These are phyloP conservation scores for Eristalinus aeneus DNA, from an alignment of 2,888 invertebrate species.

Conservation along the genomic window DNA sequence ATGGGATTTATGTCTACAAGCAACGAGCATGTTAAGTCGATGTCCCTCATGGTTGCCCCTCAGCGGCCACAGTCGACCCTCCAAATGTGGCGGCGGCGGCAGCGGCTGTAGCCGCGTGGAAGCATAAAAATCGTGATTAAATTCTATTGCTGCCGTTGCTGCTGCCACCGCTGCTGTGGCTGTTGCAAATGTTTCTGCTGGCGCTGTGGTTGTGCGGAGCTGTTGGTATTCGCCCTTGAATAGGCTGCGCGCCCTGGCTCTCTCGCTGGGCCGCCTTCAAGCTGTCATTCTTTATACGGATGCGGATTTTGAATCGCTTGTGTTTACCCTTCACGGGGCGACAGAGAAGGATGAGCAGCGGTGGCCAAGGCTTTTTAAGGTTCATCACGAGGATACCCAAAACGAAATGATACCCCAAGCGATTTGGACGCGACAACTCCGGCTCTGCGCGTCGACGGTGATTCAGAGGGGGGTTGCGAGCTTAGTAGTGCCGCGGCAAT, in stretches of 20 bases:
- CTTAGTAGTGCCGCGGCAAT: slow-evolving; percentile 36
- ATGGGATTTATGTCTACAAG: slow-evolving; percentile 71
- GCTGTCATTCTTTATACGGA: slow-evolving; percentile 64
- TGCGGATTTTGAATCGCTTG: slow-evolving; percentile 33
- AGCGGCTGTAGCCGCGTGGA: background rate
- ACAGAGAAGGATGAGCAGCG: slow-evolving; percentile 27
- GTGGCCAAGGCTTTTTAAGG: slow-evolving; percentile 64
- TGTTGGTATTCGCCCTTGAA: slow-evolving; percentile 52
- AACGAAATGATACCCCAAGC: slow-evolving; percentile 60
- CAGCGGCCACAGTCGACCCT: background rate
- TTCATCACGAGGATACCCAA: slow-evolving; percentile 68
- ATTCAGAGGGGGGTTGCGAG: slow-evolving; percentile 13
- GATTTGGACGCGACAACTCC: background rate
- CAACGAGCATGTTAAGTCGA: slow-evolving; percentile 61
- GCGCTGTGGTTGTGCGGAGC: background rate
- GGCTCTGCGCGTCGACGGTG: background rate
- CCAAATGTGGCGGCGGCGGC: background rate
- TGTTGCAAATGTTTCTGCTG: slow-evolving; percentile 43
- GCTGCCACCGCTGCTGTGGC: background rate
- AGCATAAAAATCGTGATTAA: slow-evolving; percentile 70
- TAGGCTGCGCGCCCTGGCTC: slow-evolving; percentile 15
- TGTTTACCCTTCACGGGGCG: background rate
- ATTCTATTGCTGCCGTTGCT: slow-evolving; percentile 59
- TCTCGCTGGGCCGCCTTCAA: slow-evolving; percentile 44
- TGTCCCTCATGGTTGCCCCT: slow-evolving; percentile 41